Base-by-base conservation (phyloP, 1,140 invertebrate species). In the Tyrophagus putrescentiae region DNA sequence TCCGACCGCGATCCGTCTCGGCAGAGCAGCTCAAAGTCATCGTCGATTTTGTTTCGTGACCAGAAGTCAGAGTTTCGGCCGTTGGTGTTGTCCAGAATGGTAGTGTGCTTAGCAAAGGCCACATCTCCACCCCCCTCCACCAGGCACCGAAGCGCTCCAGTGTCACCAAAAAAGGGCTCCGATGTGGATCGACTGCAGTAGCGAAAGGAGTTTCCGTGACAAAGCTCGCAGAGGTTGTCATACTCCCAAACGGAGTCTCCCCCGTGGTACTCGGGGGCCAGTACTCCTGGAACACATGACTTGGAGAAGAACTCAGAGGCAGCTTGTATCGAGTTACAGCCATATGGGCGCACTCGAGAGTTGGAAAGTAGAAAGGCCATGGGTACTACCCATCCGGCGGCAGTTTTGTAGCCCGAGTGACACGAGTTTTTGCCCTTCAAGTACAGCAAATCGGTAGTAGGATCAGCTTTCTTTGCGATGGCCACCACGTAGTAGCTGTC, bases 321-420 rank as follows among this genome's bases (percentile, higher is more conserved):
- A 0, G 89, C 86, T 60, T 83, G 79, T 4, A 88, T 77, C 0
- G 87, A 84, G 72, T 95, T 84, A 70, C 92, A 95, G 13, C 87
- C 86, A 68, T 91, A 90, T 1, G 87, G 82, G 25, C 91, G 75
- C 62, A 97, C 92, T 81, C 92, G 88, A 29, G 85, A 82, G 67
- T 95, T 96, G 23, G 89, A 87, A 16, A 97, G 80, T 0, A 96
- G 77, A 69, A 89, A 93, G 1, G 89, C 89, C 66, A 97, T 72
- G 0, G 93, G 93, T 66, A 95, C 85, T 0, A 96, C 80, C 93
- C 93, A 98, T 3, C 93, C 93, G 11, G 91, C 91, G 0, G 87
- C 92, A 58, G 82, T 86, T 60, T 85, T 85, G 23, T 96, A 85
- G 28, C 90, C 90, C 1, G 87, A 82, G 71, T 95, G 89, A 68